Conservation (phyloP, 2,888 invertebrate genomes). For the Epinotia brunnichana region DNA sequence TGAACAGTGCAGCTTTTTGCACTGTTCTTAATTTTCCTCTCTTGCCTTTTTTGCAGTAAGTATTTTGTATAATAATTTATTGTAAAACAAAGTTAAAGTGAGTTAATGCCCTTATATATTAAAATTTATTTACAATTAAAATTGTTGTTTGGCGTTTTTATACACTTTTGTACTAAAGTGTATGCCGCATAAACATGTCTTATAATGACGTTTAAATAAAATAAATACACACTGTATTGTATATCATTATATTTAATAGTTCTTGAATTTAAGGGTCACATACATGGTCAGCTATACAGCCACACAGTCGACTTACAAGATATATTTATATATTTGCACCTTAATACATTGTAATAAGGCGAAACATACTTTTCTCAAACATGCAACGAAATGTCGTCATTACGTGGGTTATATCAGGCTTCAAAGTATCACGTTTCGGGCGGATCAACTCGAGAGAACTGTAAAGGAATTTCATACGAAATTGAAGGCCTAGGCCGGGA, state of each 20-base stretch:
- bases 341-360: no score
- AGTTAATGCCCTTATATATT: background rate
- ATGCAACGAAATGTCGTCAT: no score
- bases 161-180: background rate
- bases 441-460: no score
- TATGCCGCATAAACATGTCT: slow-evolving; percentile 12
- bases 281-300: slow-evolving; percentile 1
- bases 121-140: background rate
- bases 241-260: slow-evolving; percentile 48
- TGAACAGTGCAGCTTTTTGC: background rate
- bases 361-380: no score
- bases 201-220: slow-evolving; percentile 4
- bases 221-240: slow-evolving; percentile 45
- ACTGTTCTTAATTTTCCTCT: no score
- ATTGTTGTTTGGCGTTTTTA: background rate
- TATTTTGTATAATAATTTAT: no score
- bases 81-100: no score
- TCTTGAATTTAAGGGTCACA: slow-evolving; percentile 23
- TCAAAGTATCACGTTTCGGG: no score
- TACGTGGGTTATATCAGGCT: no score
- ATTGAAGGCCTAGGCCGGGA: no score
- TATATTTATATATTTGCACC: background rate
- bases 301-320: background rate
- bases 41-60: no score
- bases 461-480: no score